Evolutionary conservation across 2,797 vertebrate genomes (phyloP).

Genomic region (Ficedula albicollis): DNA sequence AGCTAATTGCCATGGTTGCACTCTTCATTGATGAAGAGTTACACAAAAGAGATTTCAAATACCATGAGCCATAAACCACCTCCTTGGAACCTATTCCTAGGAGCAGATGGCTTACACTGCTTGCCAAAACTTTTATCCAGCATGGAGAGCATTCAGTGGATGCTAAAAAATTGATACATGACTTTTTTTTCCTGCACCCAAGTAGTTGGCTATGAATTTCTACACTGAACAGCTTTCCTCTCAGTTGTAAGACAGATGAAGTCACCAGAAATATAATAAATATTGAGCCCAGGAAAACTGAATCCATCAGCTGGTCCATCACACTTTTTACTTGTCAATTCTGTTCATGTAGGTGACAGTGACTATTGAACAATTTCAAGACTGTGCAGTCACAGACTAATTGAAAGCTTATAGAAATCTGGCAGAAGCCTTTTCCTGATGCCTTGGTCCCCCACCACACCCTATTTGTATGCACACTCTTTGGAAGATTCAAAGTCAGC

Average conservation of each 20-base stretch:
- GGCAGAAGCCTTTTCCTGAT: not conserved
- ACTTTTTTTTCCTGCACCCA: not conserved
- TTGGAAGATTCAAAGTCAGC: not conserved
- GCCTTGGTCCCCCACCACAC: not conserved
- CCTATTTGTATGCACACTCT: not conserved
- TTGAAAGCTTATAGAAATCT: not conserved
- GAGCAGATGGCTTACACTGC: not conserved
- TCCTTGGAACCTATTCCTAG: not conserved
- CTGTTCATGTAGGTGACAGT: not conserved
- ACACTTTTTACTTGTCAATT: not conserved
- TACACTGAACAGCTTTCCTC: not conserved
- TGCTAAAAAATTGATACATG: not conserved
- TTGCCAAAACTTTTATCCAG: constrained; percentile 4
- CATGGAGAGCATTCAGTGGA: not conserved
- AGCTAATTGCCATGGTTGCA: not conserved
- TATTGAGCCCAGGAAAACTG: not conserved
- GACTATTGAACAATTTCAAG: not conserved
- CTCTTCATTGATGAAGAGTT: not conserved
- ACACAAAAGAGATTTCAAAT: not conserved
- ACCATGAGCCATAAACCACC: not conserved
- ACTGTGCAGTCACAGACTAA: not conserved
- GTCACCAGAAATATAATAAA: not conserved
- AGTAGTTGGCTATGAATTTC: not conserved
- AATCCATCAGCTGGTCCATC: not conserved
- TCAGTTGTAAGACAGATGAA: not conserved